These are phyloP conservation scores for Orchesella flavescens DNA, from an alignment of 2,888 invertebrate genomes.

Conservation along the genomic window DNA sequence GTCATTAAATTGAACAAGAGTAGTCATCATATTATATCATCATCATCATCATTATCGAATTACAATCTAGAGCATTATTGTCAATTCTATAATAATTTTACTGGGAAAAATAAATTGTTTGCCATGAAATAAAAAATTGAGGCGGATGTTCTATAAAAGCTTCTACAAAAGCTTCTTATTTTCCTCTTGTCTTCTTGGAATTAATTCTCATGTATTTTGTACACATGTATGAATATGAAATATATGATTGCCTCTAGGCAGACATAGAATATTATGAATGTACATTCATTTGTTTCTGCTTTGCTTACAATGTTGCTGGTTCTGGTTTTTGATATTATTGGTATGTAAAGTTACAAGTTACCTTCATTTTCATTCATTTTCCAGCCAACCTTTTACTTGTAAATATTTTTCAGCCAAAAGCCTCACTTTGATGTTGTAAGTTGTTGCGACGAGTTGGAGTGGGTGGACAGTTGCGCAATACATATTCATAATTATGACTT, in stretches of 20 bases:
- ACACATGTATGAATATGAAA: no score
- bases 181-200: no score
- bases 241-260: conserved; percentile 5
- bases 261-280: neutral
- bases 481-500: conserved; percentile 17
- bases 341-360: neutral
- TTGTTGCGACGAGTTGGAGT: conserved; percentile 5
- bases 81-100: no score
- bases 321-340: neutral
- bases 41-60: conserved; percentile 40
- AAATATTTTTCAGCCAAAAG: neutral
- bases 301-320: neutral
- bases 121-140: no score
- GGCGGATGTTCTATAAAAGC: no score
- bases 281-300: neutral
- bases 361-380: neutral
- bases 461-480: conserved; percentile 35
- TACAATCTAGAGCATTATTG: neutral
- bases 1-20: no score
- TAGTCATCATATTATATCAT: conserved; percentile 45
- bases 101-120: no score
- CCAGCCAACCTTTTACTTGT: conserved; percentile 11
- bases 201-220: no score
- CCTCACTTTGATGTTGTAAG: neutral
- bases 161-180: no score